Percentiles rank a stretch among this genome's conserved stretches.
Evolutionary conservation across 2,113 vertebrate genomes (phyloP).

Genomic region (Rhizomys pruinosus): DNA sequence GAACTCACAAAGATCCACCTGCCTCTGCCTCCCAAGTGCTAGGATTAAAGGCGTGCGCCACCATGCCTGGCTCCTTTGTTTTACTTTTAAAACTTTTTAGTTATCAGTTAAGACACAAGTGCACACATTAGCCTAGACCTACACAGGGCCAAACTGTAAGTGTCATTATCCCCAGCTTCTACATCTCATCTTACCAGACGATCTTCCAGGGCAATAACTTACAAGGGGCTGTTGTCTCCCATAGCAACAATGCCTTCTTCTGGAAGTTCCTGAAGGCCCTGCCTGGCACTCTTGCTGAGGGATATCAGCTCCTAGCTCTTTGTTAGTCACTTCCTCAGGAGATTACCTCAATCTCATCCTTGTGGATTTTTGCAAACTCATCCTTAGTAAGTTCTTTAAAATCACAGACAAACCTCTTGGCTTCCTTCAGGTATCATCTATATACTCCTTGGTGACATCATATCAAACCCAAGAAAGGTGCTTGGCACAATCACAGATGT

Average conservation of each 20-base stretch:
- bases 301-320: neutral
- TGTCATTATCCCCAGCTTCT: neutral
- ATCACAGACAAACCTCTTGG: neutral
- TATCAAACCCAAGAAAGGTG: neutral
- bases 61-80: no score
- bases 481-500: neutral
- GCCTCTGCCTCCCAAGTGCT: no score
- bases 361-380: neutral
- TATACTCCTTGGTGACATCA: neutral
- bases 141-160: neutral
- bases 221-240: neutral
- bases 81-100: neutral
- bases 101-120: neutral
- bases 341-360: neutral
- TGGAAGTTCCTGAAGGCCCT: neutral
- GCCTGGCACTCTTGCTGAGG: neutral
- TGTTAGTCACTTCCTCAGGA: neutral
- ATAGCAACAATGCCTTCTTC: neutral
- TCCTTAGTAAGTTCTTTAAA: neutral
- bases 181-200: neutral
- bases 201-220: neutral
- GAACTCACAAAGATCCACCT: no score
- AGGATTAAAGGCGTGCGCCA: no score
- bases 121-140: neutral
- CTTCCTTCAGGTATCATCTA: neutral